These are phyloP conservation scores for Lepidochrysops patricia DNA, from an alignment of 2,888 invertebrate species.

Conservation along the genomic window DNA sequence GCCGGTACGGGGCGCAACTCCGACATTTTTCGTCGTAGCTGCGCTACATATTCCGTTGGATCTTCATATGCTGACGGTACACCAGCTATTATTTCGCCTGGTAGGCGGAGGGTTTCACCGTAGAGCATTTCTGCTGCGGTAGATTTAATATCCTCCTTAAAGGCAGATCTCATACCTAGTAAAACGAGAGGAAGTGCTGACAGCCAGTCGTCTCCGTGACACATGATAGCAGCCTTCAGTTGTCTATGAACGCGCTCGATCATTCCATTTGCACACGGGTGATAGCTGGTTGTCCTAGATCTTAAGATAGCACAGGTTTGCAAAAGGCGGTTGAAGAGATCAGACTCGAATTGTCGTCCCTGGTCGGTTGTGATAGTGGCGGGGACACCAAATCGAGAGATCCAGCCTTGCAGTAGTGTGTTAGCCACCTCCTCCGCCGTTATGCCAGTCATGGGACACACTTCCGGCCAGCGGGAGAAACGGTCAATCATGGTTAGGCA, in stretches of 20 bases:
- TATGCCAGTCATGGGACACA: neutral
- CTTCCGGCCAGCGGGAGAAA: too few species aligned
- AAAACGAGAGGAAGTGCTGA: conserved; percentile 21
- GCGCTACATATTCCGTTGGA: neutral
- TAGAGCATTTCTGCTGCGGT: conserved; percentile 21
- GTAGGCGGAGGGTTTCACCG: conserved; percentile 20
- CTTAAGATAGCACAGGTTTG: too few species aligned
- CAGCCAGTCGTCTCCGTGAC: conserved; percentile 20
- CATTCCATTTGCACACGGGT: neutral
- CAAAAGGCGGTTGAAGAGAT: neutral
- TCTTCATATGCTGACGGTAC: neutral
- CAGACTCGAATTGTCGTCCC: neutral
- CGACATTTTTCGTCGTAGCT: conserved; percentile 11
- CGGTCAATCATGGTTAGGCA: too few species aligned
- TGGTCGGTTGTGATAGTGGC: neutral
- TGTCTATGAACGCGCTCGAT: conserved; percentile 10
- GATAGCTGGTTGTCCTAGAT: too few species aligned
- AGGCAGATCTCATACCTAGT: conserved; percentile 23
- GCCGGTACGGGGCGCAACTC: neutral
- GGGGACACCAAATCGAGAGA: neutral
- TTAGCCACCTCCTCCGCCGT: too few species aligned
- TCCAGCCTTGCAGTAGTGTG: neutral
- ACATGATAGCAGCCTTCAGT: conserved; percentile 26
- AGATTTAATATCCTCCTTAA: conserved; percentile 22
- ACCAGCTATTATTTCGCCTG: conserved; percentile 15